These are phyloP conservation scores for Chrysina gloriosa DNA, from an alignment of 2,888 invertebrate species.

Conservation along the genomic window DNA sequence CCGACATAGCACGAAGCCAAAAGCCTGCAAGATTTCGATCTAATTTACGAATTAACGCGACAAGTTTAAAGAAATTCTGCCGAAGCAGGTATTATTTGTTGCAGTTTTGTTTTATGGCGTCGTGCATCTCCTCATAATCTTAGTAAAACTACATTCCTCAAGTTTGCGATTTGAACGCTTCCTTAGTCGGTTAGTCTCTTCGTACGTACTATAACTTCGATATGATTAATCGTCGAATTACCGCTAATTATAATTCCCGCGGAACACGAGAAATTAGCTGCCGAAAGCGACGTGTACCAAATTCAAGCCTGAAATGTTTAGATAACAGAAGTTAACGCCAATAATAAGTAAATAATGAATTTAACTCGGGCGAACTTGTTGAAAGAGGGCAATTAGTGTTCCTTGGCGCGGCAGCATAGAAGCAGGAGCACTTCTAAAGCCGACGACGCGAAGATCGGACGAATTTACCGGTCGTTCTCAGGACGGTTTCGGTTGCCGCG, in stretches of 20 bases:
- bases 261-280: conserved; percentile 24
- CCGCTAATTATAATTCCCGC: conserved; percentile 11
- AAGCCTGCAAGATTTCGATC: too few relatives aligned
- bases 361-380: conserved; percentile 38
- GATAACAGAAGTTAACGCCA: conserved; percentile 39
- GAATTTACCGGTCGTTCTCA: conserved; percentile 15
- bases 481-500: conserved; percentile 18
- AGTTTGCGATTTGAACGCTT: background rate
- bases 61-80: too few relatives aligned
- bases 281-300: conserved; percentile 24
- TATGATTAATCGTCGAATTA: conserved; percentile 14
- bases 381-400: conserved; percentile 37
- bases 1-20: too few relatives aligned
- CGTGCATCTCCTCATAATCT: too few relatives aligned
- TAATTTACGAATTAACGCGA: too few relatives aligned
- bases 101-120: too few relatives aligned
- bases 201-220: conserved; percentile 9
- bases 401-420: background rate
- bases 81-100: too few relatives aligned
- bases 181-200: background rate
- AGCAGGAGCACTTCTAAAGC: background rate
- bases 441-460: background rate
- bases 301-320: conserved; percentile 36
- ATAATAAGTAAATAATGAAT: conserved; percentile 41
- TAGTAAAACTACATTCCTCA: background rate